A percentile compares a stretch with the other conserved stretches of the same genome.
Evolutionary conservation across 2,797 vertebrate species (phyloP).

Genomic region (Pseudotriccus pelzelni): DNA sequence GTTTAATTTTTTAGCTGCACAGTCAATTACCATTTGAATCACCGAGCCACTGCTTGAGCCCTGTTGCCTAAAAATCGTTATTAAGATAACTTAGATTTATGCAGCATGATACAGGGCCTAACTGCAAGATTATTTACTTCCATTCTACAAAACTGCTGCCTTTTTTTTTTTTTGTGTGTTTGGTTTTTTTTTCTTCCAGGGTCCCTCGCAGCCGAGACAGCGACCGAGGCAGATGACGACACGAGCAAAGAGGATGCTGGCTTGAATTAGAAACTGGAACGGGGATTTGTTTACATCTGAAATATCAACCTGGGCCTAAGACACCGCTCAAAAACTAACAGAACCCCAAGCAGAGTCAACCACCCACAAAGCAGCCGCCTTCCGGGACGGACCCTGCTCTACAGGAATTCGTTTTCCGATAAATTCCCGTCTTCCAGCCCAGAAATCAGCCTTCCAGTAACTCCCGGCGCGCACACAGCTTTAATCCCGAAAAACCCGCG

Average conservation of each 20-base stretch:
- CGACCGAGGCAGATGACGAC: neutral
- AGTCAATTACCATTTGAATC: conserved; percentile 38
- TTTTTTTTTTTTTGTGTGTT: neutral
- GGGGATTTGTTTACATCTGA: neutral
- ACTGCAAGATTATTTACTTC: neutral
- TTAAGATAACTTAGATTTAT: conserved; percentile 31
- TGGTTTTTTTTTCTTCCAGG: neutral
- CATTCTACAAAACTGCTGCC: neutral
- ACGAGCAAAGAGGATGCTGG: neutral
- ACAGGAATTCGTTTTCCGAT: neutral
- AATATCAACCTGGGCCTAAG: neutral
- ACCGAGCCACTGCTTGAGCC: neutral
- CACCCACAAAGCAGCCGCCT: neutral
- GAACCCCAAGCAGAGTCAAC: neutral
- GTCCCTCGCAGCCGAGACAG: neutral
- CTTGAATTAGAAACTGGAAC: neutral
- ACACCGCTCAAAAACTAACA: neutral
- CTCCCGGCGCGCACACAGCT: neutral
- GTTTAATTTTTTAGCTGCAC: conserved; percentile 43
- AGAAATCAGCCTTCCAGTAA: neutral
- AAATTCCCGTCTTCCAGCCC: neutral
- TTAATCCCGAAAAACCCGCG: neutral
- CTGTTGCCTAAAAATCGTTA: neutral
- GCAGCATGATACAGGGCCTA: conserved; percentile 3
- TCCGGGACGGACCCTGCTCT: neutral